Evolutionary conservation across 2,797 vertebrate species (phyloP).

Genomic region (Acropternis orthonyx): DNA sequence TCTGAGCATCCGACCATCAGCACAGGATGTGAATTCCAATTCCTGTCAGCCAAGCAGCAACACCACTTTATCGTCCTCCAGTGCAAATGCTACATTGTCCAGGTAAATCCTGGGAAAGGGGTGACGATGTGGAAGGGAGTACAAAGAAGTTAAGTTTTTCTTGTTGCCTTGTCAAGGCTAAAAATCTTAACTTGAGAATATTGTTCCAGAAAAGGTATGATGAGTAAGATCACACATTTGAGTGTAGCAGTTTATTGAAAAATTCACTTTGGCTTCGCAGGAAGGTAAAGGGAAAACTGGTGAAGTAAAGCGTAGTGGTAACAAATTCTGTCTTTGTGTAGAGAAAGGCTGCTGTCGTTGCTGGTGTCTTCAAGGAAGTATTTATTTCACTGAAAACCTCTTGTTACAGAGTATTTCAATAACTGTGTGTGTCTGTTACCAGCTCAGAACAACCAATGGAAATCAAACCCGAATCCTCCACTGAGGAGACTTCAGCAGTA

Average conservation of each 20-base stretch:
- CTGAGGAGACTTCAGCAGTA: neutral
- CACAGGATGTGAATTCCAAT: neutral
- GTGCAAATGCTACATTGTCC: neutral
- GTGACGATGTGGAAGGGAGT: neutral
- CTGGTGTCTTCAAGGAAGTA: neutral
- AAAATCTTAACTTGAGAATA: slow-evolving; percentile 30
- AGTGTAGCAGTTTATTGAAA: neutral
- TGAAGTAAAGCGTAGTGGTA: neutral
- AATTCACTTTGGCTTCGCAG: neutral
- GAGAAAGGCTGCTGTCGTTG: neutral
- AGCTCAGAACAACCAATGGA: slow-evolving; percentile 37
- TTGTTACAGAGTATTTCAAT: neutral
- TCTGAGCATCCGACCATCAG: slow-evolving; percentile 58
- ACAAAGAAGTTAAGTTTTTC: neutral
- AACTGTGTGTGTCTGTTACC: neutral
- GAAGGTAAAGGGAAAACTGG: neutral
- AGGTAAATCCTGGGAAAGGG: slow-evolving; percentile 31
- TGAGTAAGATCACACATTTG: neutral
- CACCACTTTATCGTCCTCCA: neutral
- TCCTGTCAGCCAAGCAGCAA: neutral
- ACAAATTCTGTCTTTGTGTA: neutral
- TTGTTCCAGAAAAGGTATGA: neutral
- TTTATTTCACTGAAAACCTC: neutral
- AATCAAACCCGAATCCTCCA: neutral
- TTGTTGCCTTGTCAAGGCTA: neutral